Conservation (phyloP, 2,113 vertebrate genomes). For the Dicrurus megarhynchus region DNA sequence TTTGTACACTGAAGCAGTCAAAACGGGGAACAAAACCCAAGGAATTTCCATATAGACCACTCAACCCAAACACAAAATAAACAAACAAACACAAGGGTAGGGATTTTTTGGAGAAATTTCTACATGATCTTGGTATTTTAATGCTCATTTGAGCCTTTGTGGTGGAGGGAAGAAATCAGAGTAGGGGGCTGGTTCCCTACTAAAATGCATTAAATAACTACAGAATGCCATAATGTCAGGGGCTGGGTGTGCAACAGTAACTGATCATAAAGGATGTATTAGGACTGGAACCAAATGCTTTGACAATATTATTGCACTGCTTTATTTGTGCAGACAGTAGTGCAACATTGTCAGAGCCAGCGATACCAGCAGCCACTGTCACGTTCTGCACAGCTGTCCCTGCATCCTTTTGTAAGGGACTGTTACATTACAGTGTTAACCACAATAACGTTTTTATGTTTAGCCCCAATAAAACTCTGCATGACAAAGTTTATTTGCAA, state of each 20-base stretch:
- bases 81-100: neutral
- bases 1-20: constrained; percentile 32
- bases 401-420: constrained; percentile 57
- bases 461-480: constrained; percentile 47
- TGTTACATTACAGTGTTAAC: constrained; percentile 36
- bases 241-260: constrained; percentile 61
- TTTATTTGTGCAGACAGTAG: constrained; percentile 92
- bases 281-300: constrained; percentile 87
- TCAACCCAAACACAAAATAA: constrained; percentile 39
- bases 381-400: constrained; percentile 59
- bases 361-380: constrained; percentile 80
- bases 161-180: neutral
- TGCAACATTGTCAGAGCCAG: constrained; percentile 94
- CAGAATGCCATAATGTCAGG: constrained; percentile 26
- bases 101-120: neutral
- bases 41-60: constrained; percentile 16
- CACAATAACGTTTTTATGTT: constrained; percentile 49
- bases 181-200: neutral
- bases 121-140: neutral
- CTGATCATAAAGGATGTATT: constrained; percentile 59
- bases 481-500: constrained; percentile 51
- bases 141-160: neutral
- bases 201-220: constrained; percentile 40
- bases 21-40: constrained; percentile 36
- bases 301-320: constrained; percentile 99